A percentile compares a stretch with the other conserved stretches of the same genome.
Conservation (phyloP, 2,113 vertebrate genomes). For the Hirundichthys speculiger region DNA sequence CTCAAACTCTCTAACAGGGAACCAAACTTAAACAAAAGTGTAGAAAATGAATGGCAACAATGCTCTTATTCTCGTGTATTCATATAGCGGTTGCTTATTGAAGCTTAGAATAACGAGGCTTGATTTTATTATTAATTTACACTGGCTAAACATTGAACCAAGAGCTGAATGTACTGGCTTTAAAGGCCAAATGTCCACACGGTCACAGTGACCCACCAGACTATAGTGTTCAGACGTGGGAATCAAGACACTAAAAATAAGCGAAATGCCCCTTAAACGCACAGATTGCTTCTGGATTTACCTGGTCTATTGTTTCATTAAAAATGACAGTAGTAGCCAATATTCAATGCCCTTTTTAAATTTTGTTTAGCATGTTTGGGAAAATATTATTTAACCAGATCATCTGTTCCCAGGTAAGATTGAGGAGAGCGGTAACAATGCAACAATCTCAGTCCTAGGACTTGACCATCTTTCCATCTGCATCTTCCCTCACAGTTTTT, state of each 20-base stretch:
- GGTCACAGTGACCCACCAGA: too few species aligned
- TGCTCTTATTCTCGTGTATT: slow-evolving; percentile 35
- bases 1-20: slow-evolving; percentile 61
- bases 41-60: slow-evolving; percentile 39
- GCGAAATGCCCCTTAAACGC: too few species aligned
- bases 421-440: not conserved
- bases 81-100: slow-evolving; percentile 53
- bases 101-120: slow-evolving; percentile 43
- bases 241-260: too few species aligned
- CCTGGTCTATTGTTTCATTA: too few species aligned
- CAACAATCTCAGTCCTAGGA: too few species aligned
- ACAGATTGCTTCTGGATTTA: too few species aligned
- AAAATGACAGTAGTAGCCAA: too few species aligned
- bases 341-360: too few species aligned
- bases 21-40: slow-evolving; percentile 60
- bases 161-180: slow-evolving; percentile 6
- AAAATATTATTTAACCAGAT: slow-evolving; percentile 20
- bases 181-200: too few species aligned
- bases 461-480: too few species aligned
- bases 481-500: slow-evolving; percentile 5
- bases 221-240: too few species aligned
- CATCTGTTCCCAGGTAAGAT: slow-evolving; percentile 37
- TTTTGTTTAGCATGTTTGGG: too few species aligned
- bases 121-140: slow-evolving; percentile 54
- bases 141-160: slow-evolving; percentile 6